These are phyloP conservation scores for Chloebia gouldiae DNA, from an alignment of 2,113 vertebrate species.

Conservation along the genomic window DNA sequence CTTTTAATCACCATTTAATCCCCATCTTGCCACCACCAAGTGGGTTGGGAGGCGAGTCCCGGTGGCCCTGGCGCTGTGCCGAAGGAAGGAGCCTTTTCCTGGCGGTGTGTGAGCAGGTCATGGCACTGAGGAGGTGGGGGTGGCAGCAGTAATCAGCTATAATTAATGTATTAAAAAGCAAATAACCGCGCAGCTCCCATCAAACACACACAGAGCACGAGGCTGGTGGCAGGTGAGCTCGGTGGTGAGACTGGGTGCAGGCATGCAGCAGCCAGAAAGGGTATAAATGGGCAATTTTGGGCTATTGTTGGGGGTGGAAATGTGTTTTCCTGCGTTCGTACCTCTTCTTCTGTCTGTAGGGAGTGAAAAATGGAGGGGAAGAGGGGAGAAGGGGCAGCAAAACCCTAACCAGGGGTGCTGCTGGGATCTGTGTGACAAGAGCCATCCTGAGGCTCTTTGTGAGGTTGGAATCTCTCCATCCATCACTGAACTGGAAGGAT, in stretches of 20 bases:
- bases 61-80: not conserved
- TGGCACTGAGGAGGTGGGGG: not conserved
- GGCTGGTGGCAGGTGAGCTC: constrained; percentile 11
- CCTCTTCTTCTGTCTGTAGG: not conserved
- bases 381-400: not conserved
- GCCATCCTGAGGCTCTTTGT: not conserved
- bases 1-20: not conserved
- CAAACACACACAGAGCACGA: not conserved
- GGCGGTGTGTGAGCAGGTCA: not conserved
- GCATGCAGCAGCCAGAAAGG: not conserved
- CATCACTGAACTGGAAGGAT: accelerated
- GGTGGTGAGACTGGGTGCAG: not conserved
- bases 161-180: constrained; percentile 50
- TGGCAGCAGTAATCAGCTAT: not conserved
- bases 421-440: not conserved
- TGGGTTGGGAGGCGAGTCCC: not conserved
- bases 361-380: not conserved
- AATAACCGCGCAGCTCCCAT: not conserved
- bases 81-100: not conserved
- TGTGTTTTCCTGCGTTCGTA: not conserved
- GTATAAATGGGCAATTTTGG: not conserved
- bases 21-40: not conserved
- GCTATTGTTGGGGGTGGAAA: not conserved
- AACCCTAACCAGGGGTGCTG: not conserved
- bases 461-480: not conserved